Percentiles rank a stretch among this genome's conserved stretches.
These are phyloP conservation scores for Acanthosoma haemorrhoidale DNA, from an alignment of 2,888 invertebrate species.

Conservation along the genomic window DNA sequence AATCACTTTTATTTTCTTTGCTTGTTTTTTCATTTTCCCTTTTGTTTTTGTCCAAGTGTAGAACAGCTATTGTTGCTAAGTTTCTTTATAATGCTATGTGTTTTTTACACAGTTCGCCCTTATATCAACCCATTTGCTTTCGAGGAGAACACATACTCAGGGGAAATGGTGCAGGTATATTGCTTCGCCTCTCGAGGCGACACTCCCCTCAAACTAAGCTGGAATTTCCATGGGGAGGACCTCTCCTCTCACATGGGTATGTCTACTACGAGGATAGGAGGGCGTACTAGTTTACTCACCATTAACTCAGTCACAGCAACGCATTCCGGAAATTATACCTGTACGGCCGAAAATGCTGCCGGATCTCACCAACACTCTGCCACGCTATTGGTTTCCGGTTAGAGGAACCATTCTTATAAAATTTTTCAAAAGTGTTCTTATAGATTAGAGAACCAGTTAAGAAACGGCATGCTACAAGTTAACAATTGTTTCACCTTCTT, in stretches of 20 bases:
- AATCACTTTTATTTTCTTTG: constrained; percentile 8
- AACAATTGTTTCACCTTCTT: not conserved
- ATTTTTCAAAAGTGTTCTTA: not conserved
- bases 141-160: constrained; percentile 66
- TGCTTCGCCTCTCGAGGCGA: constrained; percentile 60
- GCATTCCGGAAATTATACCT: constrained; percentile 71
- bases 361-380: constrained; percentile 64
- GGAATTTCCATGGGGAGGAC: constrained; percentile 52
- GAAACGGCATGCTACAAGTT: constrained; percentile 20
- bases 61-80: not conserved
- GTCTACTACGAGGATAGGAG: constrained; percentile 38
- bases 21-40: not conserved
- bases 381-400: constrained; percentile 56
- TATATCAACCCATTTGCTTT: constrained; percentile 76
- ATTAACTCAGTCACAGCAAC: constrained; percentile 63
- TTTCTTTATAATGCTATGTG: not conserved
- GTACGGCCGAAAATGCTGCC: constrained; percentile 67
- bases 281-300: constrained; percentile 50
- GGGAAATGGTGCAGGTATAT: constrained; percentile 71
- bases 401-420: constrained; percentile 23
- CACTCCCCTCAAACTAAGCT: constrained; percentile 52
- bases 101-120: constrained; percentile 60
- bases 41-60: not conserved
- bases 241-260: constrained; percentile 39
- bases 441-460: constrained; percentile 13